Evolutionary conservation across 2,113 vertebrate genomes (phyloP).

Genomic region (Oreocharis arfaki): DNA sequence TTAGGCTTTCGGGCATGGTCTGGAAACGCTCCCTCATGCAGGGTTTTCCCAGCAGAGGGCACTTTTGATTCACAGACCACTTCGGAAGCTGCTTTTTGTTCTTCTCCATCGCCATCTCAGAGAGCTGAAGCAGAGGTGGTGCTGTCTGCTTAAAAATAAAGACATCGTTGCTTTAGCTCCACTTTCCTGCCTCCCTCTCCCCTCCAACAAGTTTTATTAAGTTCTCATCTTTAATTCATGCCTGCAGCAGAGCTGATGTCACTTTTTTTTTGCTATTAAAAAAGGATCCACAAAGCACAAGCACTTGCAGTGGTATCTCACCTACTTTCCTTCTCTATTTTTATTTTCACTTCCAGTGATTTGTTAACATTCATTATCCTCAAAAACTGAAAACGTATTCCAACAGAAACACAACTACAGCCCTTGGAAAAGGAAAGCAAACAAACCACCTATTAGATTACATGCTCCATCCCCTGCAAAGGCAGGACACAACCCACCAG

Average conservation of each 20-base stretch:
- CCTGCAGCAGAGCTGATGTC: conserved; percentile 62
- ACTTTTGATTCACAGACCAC: conserved; percentile 51
- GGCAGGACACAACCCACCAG: not conserved
- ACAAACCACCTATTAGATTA: conserved; percentile 14
- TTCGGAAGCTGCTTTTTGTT: not conserved
- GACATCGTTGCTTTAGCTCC: conserved; percentile 12
- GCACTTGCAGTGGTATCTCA: conserved; percentile 23
- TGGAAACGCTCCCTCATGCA: not conserved
- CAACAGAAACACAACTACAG: not conserved
- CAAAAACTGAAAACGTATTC: not conserved
- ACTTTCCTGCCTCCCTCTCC: conserved; percentile 13
- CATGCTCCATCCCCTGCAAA: not conserved
- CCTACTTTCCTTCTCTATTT: conserved; percentile 18
- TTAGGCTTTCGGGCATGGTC: not conserved
- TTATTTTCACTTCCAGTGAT: conserved; percentile 39
- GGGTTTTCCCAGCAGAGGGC: conserved; percentile 68
- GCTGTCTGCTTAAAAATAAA: conserved; percentile 73
- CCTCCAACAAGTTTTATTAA: conserved; percentile 69
- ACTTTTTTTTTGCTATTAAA: conserved; percentile 45
- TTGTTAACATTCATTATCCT: conserved; percentile 26
- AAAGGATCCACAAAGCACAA: conserved; percentile 27
- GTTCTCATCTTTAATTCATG: conserved; percentile 74
- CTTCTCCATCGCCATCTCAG: not conserved
- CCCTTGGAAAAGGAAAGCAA: not conserved
- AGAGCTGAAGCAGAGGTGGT: conserved; percentile 65